Conservation (phyloP, 1,140 invertebrate genomes). For the Ooceraea biroi region DNA sequence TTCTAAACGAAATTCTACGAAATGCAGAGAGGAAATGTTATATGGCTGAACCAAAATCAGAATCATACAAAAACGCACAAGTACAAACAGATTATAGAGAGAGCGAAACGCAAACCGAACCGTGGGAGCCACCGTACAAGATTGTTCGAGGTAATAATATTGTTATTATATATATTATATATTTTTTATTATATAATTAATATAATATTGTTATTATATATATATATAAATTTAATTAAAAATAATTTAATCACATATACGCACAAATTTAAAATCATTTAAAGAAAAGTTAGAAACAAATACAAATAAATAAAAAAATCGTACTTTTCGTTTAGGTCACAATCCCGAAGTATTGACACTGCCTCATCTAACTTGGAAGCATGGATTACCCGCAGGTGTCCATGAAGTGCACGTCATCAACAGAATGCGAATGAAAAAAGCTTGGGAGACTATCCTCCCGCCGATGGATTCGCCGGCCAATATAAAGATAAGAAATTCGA, state of each 20-base stretch:
- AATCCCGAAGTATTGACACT: constrained; percentile 83
- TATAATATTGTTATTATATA: constrained; percentile 40
- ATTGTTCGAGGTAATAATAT: constrained; percentile 73
- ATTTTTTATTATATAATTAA: too few relatives aligned
- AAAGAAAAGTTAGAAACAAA: not conserved
- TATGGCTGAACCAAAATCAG: constrained; percentile 27
- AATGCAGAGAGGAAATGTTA: constrained; percentile 58
- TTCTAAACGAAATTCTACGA: constrained; percentile 36
- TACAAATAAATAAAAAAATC: constrained; percentile 3
- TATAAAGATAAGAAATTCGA: constrained; percentile 86
- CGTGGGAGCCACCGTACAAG: constrained; percentile 89
- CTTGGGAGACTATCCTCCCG: constrained; percentile 87
- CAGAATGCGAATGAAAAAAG: constrained; percentile 86
- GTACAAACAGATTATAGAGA: constrained; percentile 92
- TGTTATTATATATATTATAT: constrained; percentile 23
- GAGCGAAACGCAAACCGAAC: constrained; percentile 91
- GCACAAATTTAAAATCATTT: not conserved
- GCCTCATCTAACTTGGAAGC: constrained; percentile 85
- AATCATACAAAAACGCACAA: constrained; percentile 79
- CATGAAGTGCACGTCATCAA: constrained; percentile 90
- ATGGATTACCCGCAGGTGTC: constrained; percentile 88
- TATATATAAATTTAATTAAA: too few relatives aligned
- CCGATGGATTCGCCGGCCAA: constrained; percentile 86
- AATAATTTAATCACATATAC: constrained; percentile 32
- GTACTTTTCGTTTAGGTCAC: constrained; percentile 74